Conservation (phyloP, 2,113 vertebrate genomes). For the Terrapene triunguis region DNA sequence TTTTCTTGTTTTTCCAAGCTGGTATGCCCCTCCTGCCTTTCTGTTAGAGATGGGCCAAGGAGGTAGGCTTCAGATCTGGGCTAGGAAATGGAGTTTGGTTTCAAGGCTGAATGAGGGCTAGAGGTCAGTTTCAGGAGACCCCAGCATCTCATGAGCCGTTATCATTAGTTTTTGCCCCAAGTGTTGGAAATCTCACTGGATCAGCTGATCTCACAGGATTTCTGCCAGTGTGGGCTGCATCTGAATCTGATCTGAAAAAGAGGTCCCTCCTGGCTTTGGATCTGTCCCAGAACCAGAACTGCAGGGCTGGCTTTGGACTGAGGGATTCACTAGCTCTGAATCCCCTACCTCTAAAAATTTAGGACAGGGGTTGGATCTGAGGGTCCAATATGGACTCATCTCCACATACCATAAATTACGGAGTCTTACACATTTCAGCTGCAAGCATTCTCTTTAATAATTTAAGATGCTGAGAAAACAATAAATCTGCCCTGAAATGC, state of each 20-base stretch:
- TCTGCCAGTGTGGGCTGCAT: background rate
- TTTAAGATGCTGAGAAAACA: background rate
- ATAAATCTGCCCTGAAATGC: background rate
- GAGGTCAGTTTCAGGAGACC: background rate
- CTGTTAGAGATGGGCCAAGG: background rate
- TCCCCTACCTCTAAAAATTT: background rate
- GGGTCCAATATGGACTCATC: background rate
- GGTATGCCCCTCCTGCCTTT: background rate
- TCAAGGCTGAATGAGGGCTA: background rate
- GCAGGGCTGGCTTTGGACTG: background rate
- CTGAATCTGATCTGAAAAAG: background rate
- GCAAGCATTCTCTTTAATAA: background rate
- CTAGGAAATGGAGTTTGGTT: background rate
- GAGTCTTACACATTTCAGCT: background rate
- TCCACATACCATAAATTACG: background rate
- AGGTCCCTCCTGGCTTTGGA: background rate
- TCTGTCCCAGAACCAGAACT: background rate
- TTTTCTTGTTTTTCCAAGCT: background rate
- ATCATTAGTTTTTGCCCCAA: background rate
- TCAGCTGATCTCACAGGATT: background rate
- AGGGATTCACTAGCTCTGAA: fast-evolving
- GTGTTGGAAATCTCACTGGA: background rate
- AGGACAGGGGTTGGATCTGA: background rate
- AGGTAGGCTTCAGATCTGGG: background rate
- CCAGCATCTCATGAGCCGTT: background rate